Base-by-base conservation (phyloP, 2,888 invertebrate species). In the Allophyes oxyacanthae region DNA sequence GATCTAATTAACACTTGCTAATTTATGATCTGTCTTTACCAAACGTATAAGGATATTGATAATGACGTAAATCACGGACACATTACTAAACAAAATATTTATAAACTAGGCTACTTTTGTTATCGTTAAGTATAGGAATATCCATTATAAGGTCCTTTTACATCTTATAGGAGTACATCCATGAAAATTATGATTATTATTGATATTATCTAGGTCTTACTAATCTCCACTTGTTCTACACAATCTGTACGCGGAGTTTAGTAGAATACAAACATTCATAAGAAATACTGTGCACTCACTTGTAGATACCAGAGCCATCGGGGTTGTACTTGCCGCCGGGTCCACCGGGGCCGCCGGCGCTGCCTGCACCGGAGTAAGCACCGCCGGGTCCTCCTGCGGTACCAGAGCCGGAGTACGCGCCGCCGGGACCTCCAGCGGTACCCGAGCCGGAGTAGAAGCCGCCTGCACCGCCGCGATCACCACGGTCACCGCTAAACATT, bases 401-500 rank as follows among this genome's bases (percentile, higher is more conserved):
- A 26, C 72, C 67, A 3, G 75, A 75, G 9, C 84, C 84, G 0
- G 62, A 41, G 63, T 81, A 80, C 33, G 71, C 67, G 3, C 84
- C 85, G 0, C 85, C 81, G 7, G 83, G 75, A 15, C 80, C 84
- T 0, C 82, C 83, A 0, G 74, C 76, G 7, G 76, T 74, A 37
- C 84, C 74, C 2, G 82, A 81, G n/a, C 87, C 87, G 0, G 77
- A 55, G 82, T 91, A 90, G 79, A 85, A 88, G 7, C 92, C 92
- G 8, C 90, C 90, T 11, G 85, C 85, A 37, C 71, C 81, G n/a
- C 90, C 90, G 13, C 89, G 86, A 80, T 90, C 90, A 6, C 90
- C 90, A 30, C 90, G 87, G 67, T 91, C 90, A 50, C 91, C 90
- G 55, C 91, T 91, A 60, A 26, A 66, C 54, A 40, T 28, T 20